Percentiles rank a stretch among this genome's conserved stretches.
Conservation (phyloP, 2,797 vertebrate genomes). For the Crocodylus rhombifer region DNA sequence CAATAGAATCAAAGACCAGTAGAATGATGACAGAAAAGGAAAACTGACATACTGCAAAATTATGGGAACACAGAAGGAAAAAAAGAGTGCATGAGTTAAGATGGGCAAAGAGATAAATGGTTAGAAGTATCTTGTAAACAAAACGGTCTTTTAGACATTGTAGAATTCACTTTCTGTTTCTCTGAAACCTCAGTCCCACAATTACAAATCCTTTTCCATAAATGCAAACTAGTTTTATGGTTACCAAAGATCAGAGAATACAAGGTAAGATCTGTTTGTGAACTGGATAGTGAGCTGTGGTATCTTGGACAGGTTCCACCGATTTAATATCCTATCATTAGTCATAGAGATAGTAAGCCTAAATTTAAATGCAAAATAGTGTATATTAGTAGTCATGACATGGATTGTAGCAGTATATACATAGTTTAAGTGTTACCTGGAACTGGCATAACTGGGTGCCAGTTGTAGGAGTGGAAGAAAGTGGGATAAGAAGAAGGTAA, state of each 20-base stretch:
- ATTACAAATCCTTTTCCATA: too few relatives aligned
- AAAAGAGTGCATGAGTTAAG: fast-evolving
- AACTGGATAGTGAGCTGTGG: background rate
- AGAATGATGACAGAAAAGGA: background rate
- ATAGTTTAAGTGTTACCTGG: background rate
- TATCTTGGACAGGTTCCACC: background rate
- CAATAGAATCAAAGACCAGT: background rate
- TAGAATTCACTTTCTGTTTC: background rate
- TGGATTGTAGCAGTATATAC: background rate
- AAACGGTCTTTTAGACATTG: background rate
- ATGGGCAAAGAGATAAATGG: background rate
- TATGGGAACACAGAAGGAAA: background rate
- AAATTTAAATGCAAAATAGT: background rate
- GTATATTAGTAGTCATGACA: background rate
- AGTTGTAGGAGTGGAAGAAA: background rate
- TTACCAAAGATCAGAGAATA: too few relatives aligned
- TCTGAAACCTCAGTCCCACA: too few relatives aligned
- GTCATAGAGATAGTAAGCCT: background rate
- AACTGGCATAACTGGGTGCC: background rate
- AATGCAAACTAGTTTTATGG: too few relatives aligned
- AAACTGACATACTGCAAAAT: background rate
- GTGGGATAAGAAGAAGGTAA: background rate
- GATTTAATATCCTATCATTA: background rate
- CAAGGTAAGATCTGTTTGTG: too few relatives aligned
- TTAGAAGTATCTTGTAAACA: background rate